Base-by-base conservation (phyloP, 2,797 vertebrate species). In the Acrossocheilus fasciatus region DNA sequence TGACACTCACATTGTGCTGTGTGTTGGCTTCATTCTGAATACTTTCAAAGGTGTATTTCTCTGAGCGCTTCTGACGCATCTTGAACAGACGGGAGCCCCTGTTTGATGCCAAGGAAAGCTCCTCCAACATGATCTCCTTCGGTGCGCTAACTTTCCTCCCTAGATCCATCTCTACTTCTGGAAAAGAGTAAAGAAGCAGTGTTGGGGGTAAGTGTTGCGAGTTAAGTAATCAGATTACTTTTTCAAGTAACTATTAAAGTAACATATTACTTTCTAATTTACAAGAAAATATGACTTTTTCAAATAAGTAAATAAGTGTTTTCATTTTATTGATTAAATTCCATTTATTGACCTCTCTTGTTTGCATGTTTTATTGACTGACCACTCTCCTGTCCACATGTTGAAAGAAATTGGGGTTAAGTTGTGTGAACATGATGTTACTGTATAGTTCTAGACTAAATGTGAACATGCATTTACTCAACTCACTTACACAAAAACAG, bases 41-140 rank as follows among this genome's bases (percentile, higher is more conserved):
- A 79, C 93, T 98, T 92, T 99, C 98, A n/a, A 96, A 99, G 0
- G 98, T 99, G 91, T 97, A 99, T 91, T 99, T 99, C 92, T 99
- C 98, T 0, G 98, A 98, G 91, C 98, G 97, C 88, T 95, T 95
- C 95, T 99, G 98, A 17, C 98, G 96, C 94, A 96, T 97, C 94
- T 98, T 98, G 92, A 99, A 99, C 59, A 99, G 97, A 30, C 97
- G 95, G 86, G 98, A 97, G 2, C 98, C 98, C 70, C 98, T 96
- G 93, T 99, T 99, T 88, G 96, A 96, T 82, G 96, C 91, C 0
- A 97, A 94, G 0, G 98, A 98, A 62, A 99, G 89, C 91, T 99
- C 98, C 81, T 99, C 98, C 91, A 99, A 92, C 98, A 99, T 99
- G 93, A 99, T 98, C 88, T 99, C 98, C 90, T 96, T 97, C 20